Percentiles rank a stretch among this genome's conserved stretches.
Evolutionary conservation across 64 coral and sea anemone genomes (phyloP).

Genomic region (Montipora cactus): DNA sequence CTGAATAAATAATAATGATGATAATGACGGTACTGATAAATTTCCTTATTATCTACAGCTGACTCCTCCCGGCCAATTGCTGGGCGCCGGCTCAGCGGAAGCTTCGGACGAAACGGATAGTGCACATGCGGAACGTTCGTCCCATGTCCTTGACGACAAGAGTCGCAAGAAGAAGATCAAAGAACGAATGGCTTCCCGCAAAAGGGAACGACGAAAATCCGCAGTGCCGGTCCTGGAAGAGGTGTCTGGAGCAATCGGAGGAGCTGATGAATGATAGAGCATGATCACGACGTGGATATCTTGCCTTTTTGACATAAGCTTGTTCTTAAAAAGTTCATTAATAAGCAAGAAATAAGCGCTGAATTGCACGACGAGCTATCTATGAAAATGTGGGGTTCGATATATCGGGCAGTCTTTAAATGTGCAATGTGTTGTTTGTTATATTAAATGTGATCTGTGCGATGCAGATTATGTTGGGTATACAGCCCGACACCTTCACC

Average conservation of each 20-base stretch:
- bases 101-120: conserved; percentile 71
- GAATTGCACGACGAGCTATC: no score
- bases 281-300: not conserved
- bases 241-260: not conserved
- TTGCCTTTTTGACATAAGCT: no score
- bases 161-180: conserved; percentile 89
- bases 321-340: no score
- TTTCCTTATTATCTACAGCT: conserved; percentile 68
- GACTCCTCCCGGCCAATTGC: conserved; percentile 69
- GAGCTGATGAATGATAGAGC: conserved; percentile 1
- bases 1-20: not conserved
- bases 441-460: no score
- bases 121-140: conserved; percentile 44
- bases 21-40: not conserved
- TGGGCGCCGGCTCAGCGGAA: conserved; percentile 64
- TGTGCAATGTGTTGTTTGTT: no score
- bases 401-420: no score
- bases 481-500: no score
- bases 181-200: conserved; percentile 88
- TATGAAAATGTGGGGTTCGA: no score
- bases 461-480: no score
- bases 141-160: conserved; percentile 89
- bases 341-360: no score
- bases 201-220: conserved; percentile 55
- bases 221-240: not conserved